These are phyloP conservation scores for Calidris pugnax DNA, from an alignment of 2,113 vertebrate genomes.

Conservation along the genomic window DNA sequence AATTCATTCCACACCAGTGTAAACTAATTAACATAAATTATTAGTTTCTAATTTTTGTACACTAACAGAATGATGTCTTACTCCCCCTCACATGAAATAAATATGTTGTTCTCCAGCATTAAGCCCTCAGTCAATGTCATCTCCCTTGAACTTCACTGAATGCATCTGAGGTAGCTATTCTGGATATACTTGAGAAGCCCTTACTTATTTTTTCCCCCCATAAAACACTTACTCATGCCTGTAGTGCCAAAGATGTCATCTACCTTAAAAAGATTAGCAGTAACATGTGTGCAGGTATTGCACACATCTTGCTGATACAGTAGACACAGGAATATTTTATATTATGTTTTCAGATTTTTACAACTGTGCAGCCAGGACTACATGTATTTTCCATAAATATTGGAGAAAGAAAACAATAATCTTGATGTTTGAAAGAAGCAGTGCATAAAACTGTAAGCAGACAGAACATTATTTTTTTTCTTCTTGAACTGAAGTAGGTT, in stretches of 20 bases:
- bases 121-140: neutral
- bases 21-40: neutral
- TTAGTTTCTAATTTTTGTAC: neutral
- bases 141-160: neutral
- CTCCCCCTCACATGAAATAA: neutral
- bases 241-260: neutral
- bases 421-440: slow-evolving; percentile 44
- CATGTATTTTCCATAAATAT: slow-evolving; percentile 67
- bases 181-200: neutral
- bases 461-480: neutral
- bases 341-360: slow-evolving; percentile 67
- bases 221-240: neutral
- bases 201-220: neutral
- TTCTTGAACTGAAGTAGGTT: neutral
- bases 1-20: neutral
- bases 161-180: neutral
- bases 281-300: neutral
- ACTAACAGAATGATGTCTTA: neutral
- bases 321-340: slow-evolving; percentile 40
- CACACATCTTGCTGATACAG: neutral
- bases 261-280: slow-evolving; percentile 2
- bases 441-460: slow-evolving; percentile 52
- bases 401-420: slow-evolving; percentile 45
- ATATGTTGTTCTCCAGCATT: neutral
- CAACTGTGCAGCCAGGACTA: slow-evolving; percentile 9